A percentile compares a stretch with the other conserved stretches of the same genome.
These are phyloP conservation scores for Toxonevra muliebris DNA, from an alignment of 2,888 invertebrate genomes.

Conservation along the genomic window DNA sequence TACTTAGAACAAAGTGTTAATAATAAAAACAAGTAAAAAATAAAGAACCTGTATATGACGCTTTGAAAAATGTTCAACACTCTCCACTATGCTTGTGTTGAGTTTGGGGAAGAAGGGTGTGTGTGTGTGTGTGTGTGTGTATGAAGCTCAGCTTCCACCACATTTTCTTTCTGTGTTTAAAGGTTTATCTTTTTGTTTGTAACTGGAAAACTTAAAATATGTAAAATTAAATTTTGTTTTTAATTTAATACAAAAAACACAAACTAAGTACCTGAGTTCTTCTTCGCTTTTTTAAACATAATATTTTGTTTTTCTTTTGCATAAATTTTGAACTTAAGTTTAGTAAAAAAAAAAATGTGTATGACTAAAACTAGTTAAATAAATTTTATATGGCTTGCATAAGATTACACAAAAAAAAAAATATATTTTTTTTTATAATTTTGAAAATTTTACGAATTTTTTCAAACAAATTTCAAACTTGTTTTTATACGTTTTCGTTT, in stretches of 20 bases:
- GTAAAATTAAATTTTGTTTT: slow-evolving; percentile 14
- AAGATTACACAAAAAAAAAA: neutral
- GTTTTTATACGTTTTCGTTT: slow-evolving; percentile 13
- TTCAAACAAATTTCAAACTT: slow-evolving; percentile 32
- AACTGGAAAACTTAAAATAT: no score
- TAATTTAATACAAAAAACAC: slow-evolving; percentile 41
- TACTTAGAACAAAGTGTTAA: no score
- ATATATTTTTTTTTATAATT: slow-evolving; percentile 11
- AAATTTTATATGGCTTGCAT: slow-evolving; percentile 24
- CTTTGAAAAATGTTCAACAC: no score
- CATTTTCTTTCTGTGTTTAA: no score
- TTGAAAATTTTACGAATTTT: slow-evolving; percentile 18
- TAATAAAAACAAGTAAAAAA: no score
- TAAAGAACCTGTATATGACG: no score
- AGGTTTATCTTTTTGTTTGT: no score
- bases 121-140: no score
- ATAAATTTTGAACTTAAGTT: slow-evolving; percentile 8
- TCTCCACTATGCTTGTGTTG: no score
- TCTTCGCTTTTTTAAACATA: slow-evolving; percentile 35
- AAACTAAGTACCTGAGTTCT: slow-evolving; percentile 65
- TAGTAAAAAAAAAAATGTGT: slow-evolving; percentile 1
- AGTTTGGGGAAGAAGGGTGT: no score
- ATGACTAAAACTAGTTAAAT: slow-evolving; percentile 7
- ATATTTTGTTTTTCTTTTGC: slow-evolving; percentile 26
- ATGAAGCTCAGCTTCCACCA: no score